A percentile compares a stretch with the other conserved stretches of the same genome.
Evolutionary conservation across 2,797 vertebrate genomes (phyloP).

Genomic region (Acrossocheilus fasciatus): DNA sequence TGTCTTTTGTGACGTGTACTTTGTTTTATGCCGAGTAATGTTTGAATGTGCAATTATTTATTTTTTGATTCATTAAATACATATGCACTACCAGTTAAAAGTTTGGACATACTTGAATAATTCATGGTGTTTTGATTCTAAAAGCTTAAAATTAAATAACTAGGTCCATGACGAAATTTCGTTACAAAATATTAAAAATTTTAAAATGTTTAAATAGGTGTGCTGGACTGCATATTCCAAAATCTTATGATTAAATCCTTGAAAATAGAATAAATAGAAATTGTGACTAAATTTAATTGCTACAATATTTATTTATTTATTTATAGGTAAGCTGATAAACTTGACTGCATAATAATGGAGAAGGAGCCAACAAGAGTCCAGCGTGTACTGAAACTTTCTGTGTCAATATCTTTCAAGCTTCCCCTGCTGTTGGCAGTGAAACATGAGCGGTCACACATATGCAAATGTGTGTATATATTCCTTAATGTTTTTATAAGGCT

Average conservation of each 20-base stretch:
- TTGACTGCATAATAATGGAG: neutral
- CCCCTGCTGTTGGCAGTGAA: neutral
- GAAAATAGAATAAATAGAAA: neutral
- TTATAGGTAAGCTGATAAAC: neutral
- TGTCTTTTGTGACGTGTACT: slow-evolving; percentile 18
- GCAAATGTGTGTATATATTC: slow-evolving; percentile 17
- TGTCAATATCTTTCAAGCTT: slow-evolving; percentile 6
- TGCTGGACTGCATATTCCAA: neutral
- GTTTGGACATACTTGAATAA: neutral
- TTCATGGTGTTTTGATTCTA: too few relatives aligned
- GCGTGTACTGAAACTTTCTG: neutral
- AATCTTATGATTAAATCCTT: neutral
- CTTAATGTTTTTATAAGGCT: neutral
- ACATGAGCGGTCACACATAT: neutral
- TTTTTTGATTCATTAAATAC: neutral
- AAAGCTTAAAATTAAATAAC: neutral
- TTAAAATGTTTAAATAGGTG: neutral
- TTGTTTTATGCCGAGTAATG: slow-evolving; percentile 13
- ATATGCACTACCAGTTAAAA: neutral
- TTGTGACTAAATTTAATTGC: neutral
- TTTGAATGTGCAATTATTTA: neutral
- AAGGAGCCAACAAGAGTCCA: neutral
- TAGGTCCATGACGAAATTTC: neutral
- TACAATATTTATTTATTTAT: neutral
- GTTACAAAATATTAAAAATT: neutral